These are phyloP conservation scores for Phaenicophaeus curvirostris DNA, from an alignment of 2,797 vertebrate genomes.

Conservation along the genomic window DNA sequence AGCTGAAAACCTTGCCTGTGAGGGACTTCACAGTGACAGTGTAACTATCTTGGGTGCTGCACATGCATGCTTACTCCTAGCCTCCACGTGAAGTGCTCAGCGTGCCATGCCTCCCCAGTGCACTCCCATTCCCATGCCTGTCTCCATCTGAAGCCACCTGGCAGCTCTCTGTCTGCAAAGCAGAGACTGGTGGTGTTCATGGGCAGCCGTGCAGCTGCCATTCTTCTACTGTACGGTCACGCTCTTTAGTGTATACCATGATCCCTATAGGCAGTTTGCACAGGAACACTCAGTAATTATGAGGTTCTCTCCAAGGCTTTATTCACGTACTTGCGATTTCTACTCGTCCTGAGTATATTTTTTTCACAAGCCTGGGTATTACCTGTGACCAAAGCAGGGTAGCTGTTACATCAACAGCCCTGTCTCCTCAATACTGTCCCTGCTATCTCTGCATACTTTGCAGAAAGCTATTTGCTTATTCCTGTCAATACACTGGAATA, in stretches of 20 bases:
- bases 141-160: neutral
- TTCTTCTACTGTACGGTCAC: neutral
- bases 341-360: neutral
- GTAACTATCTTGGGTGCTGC: neutral
- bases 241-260: neutral
- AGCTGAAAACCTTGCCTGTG: neutral
- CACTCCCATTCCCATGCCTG: neutral
- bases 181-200: neutral
- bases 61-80: neutral
- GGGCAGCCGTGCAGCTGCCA: neutral
- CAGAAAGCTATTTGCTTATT: neutral
- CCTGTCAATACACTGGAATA: neutral
- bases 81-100: neutral
- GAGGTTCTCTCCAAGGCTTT: neutral
- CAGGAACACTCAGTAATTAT: neutral
- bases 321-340: neutral
- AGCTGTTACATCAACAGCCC: neutral
- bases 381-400: neutral
- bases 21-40: neutral
- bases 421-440: neutral
- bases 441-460: neutral
- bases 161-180: neutral
- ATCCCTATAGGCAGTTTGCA: neutral
- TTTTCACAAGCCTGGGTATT: accelerated
- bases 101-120: neutral